phyloP scores from a whole-genome alignment of 2,888 invertebrate genomes.

The Beris chalybata region DNA sequence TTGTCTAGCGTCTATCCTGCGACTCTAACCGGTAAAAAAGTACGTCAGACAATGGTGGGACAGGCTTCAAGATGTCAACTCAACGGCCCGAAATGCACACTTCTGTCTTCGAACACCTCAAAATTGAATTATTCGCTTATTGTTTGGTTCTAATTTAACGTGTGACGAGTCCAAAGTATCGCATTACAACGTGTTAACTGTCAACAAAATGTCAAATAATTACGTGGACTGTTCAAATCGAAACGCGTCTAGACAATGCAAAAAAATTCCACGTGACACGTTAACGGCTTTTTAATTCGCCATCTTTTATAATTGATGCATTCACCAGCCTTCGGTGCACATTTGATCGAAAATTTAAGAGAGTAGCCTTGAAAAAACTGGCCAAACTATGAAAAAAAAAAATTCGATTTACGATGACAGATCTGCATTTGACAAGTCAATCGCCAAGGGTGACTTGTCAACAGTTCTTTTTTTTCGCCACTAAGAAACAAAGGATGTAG shows the following conservation, averaged over 20 bases:
- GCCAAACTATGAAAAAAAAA: neutral
- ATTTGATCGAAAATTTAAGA: slow-evolving; percentile 3
- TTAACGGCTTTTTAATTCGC: slow-evolving; percentile 28
- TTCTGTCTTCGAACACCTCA: slow-evolving; percentile 12
- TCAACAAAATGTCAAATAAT: slow-evolving; percentile 29
- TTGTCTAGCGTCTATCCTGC: slow-evolving; percentile 25
- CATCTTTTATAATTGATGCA: slow-evolving; percentile 4
- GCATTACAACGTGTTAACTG: slow-evolving; percentile 31
- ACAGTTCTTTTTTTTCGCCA: slow-evolving; percentile 13
- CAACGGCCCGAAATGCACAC: neutral
- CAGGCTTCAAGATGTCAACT: slow-evolving; percentile 28
- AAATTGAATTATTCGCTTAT: slow-evolving; percentile 28
- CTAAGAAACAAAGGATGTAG: slow-evolving; percentile 25
- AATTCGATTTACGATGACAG: slow-evolving; percentile 12
- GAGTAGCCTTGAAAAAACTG: neutral
- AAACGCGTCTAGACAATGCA: neutral
- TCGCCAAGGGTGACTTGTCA: slow-evolving; percentile 28
- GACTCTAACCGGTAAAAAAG: slow-evolving; percentile 21
- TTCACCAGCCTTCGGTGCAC: neutral
- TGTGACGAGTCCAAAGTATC: slow-evolving; percentile 21
- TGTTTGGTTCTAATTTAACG: slow-evolving; percentile 16
- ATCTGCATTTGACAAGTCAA: slow-evolving; percentile 28
- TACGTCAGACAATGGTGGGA: slow-evolving; percentile 2
- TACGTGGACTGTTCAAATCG: slow-evolving; percentile 13
- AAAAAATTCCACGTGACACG: neutral